These are phyloP conservation scores for Enteromius radiatus DNA, from an alignment of 2,797 vertebrate genomes.

Conservation along the genomic window DNA sequence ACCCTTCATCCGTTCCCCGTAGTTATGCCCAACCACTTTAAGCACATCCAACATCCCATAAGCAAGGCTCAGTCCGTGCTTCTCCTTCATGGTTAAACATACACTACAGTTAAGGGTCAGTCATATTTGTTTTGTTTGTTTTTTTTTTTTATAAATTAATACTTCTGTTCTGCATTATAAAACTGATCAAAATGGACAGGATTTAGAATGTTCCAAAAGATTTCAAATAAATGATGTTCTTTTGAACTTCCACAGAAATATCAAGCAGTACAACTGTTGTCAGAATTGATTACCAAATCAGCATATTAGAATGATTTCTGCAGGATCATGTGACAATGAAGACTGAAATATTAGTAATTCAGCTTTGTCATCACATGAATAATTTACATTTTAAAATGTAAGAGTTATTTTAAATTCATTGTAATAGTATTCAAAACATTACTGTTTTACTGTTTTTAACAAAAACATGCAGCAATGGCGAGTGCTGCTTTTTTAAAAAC, in stretches of 20 bases:
- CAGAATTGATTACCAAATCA: background rate
- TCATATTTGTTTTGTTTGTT: no score
- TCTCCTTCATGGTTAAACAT: conserved; percentile 16
- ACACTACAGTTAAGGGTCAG: background rate
- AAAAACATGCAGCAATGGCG: background rate
- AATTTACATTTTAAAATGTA: background rate
- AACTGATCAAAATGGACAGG: background rate
- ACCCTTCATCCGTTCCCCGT: conserved; percentile 11
- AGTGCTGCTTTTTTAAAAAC: background rate
- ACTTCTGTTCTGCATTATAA: background rate
- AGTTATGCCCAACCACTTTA: conserved; percentile 19
- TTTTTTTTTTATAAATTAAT: no score
- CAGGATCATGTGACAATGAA: background rate
- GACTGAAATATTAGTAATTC: background rate
- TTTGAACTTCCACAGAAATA: background rate
- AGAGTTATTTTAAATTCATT: background rate
- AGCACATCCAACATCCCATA: background rate
- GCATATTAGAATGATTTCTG: background rate
- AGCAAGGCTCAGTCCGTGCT: background rate
- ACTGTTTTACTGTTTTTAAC: background rate
- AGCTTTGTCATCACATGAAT: background rate
- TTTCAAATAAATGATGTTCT: background rate
- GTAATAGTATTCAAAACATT: background rate
- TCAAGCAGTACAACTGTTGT: background rate
- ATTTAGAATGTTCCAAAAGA: background rate